Evolutionary conservation across 2,113 vertebrate genomes (phyloP).

Genomic region (Python bivittatus): DNA sequence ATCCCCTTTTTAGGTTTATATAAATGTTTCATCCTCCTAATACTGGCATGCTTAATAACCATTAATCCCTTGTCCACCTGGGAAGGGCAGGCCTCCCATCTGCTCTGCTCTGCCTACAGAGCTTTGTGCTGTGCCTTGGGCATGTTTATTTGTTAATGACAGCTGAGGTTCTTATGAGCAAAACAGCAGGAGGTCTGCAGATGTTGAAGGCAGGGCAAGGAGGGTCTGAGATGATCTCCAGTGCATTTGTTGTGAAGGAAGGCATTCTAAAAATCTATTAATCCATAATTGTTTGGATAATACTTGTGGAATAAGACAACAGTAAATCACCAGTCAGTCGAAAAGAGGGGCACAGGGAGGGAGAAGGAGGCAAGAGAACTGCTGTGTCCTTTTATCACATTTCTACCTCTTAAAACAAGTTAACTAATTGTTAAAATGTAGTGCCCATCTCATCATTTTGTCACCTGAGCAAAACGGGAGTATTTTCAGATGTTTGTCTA

Average conservation of each 20-base stretch:
- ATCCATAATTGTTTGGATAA: slow-evolving; percentile 23
- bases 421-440: neutral
- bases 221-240: neutral
- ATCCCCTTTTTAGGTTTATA: neutral
- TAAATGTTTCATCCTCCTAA: slow-evolving; percentile 34
- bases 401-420: slow-evolving; percentile 1
- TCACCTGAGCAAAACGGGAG: neutral
- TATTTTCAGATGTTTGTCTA: neutral
- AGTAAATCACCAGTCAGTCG: neutral
- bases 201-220: neutral
- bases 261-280: slow-evolving; percentile 23
- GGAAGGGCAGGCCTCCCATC: neutral
- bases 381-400: neutral
- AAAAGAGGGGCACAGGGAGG: neutral
- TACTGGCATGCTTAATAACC: neutral
- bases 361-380: neutral
- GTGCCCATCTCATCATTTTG: neutral
- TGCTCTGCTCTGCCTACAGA: neutral
- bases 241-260: neutral
- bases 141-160: neutral
- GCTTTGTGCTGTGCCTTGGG: slow-evolving; percentile 2
- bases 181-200: neutral
- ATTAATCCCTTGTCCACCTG: slow-evolving; percentile 10
- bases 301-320: slow-evolving; percentile 9
- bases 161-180: rapidly evolving